Evolutionary conservation across 2,113 vertebrate genomes (phyloP).

Genomic region (Hyperopisus bebe): DNA sequence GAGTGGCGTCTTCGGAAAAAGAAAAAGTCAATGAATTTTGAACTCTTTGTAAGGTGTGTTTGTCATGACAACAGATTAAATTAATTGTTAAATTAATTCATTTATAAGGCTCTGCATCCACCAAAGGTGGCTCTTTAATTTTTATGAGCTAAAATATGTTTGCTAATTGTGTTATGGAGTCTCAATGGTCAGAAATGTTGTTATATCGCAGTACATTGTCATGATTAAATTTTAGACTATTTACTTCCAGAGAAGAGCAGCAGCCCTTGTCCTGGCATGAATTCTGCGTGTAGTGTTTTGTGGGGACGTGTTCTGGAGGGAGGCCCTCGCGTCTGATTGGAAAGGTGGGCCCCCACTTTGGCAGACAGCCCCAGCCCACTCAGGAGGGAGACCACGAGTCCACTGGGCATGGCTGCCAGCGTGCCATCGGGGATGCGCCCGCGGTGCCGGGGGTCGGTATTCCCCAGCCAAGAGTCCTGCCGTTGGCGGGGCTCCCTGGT

Average conservation of each 20-base stretch:
- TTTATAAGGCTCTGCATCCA: not conserved
- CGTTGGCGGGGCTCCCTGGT: not conserved
- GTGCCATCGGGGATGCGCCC: conserved; percentile 23
- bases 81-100: not conserved
- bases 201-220: not conserved
- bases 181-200: not conserved
- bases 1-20: not conserved
- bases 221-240: not conserved
- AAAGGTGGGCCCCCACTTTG: conserved; percentile 18
- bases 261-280: not conserved
- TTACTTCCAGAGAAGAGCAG: not conserved
- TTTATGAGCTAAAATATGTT: not conserved
- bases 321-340: not conserved
- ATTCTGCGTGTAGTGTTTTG: not conserved
- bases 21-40: not conserved
- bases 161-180: not conserved
- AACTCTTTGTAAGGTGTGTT: not conserved
- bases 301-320: not conserved
- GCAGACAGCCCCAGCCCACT: conserved; percentile 12
- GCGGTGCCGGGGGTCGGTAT: conserved; percentile 22
- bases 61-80: not conserved
- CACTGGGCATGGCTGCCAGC: conserved; percentile 32
- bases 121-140: not conserved
- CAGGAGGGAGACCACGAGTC: conserved; percentile 22
- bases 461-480: conserved; percentile 24